Percentiles rank a stretch among this genome's conserved stretches.
phyloP scores from a whole-genome alignment of 2,888 invertebrate species.

The Acleris laterana region DNA sequence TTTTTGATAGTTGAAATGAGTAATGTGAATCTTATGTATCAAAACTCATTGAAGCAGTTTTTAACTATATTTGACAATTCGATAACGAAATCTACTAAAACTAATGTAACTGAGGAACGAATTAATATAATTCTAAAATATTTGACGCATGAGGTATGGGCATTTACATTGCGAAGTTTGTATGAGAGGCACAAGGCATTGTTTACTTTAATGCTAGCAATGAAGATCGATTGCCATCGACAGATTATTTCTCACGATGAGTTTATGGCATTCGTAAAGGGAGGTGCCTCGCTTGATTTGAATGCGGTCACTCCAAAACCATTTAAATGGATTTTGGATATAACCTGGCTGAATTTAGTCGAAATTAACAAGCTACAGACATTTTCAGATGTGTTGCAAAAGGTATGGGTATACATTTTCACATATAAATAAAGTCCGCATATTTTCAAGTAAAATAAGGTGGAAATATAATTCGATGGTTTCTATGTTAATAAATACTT shows the following conservation, averaged over 20 bases:
- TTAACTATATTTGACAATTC: slow-evolving; percentile 96
- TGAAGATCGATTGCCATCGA: slow-evolving; percentile 96
- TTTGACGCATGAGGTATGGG: slow-evolving; percentile 96
- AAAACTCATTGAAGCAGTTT: slow-evolving; percentile 97
- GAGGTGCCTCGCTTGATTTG: slow-evolving; percentile 96
- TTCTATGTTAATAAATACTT: no score
- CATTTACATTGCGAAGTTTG: slow-evolving; percentile 94
- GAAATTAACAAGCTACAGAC: slow-evolving; percentile 94
- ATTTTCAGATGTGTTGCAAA: slow-evolving; percentile 91
- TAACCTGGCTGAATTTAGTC: slow-evolving; percentile 97
- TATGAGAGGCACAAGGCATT: slow-evolving; percentile 97
- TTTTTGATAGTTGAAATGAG: slow-evolving; percentile 99
- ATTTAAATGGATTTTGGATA: slow-evolving; percentile 96
- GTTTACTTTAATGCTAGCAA: slow-evolving; percentile 96
- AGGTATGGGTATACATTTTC: slow-evolving; percentile 72
- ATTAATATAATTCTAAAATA: slow-evolving; percentile 95
- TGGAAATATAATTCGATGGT: no score
- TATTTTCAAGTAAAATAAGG: no score
- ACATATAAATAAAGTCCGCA: no score
- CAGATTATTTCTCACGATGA: slow-evolving; percentile 93
- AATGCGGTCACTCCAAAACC: slow-evolving; percentile 97
- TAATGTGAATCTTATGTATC: slow-evolving; percentile 98
- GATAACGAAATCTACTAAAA: slow-evolving; percentile 95
- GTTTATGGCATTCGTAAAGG: slow-evolving; percentile 97
- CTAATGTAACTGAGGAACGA: slow-evolving; percentile 92